Evolutionary conservation across 2,888 invertebrate species (phyloP).

Genomic region (Didymodactylos carnosus): DNA sequence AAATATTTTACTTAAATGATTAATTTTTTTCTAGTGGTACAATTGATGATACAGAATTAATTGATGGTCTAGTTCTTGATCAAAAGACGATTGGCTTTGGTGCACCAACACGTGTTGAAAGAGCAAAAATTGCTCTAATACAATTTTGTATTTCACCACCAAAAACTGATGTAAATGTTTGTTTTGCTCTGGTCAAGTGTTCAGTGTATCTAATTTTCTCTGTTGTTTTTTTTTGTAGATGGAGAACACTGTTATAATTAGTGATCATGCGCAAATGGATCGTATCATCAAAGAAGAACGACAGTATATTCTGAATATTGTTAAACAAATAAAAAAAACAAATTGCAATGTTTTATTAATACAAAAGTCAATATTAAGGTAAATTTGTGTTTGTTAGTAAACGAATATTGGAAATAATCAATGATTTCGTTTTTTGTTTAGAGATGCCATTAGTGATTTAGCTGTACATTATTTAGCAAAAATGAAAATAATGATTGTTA

Average conservation of each 20-base stretch:
- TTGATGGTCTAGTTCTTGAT: constrained; percentile 83
- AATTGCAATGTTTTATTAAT: constrained; percentile 93
- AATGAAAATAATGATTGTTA: constrained; percentile 92
- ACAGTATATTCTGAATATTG: constrained; percentile 85
- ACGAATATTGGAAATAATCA: constrained; percentile 40
- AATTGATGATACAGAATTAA: constrained; percentile 81
- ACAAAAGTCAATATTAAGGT: constrained; percentile 55
- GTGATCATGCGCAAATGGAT: constrained; percentile 99
- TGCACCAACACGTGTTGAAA: constrained; percentile 78
- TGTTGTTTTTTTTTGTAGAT: constrained; percentile 24
- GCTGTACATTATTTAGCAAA: constrained; percentile 94
- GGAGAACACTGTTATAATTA: constrained; percentile 50
- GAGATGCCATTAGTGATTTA: constrained; percentile 86
- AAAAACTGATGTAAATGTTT: constrained; percentile 56
- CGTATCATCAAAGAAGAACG: constrained; percentile 89
- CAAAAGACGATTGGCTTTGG: constrained; percentile 63
- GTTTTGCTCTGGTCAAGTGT: background rate
- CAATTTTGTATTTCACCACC: constrained; percentile 99
- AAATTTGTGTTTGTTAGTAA: too few relatives aligned
- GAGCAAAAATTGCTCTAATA: constrained; percentile 91
- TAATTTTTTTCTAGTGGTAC: constrained; percentile 45
- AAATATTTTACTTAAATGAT: background rate
- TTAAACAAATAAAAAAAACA: constrained; percentile 91
- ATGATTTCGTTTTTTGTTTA: too few relatives aligned
- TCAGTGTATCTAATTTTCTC: background rate